A percentile compares a stretch with the other conserved stretches of the same genome.
Evolutionary conservation across 2,888 invertebrate genomes (phyloP).

Genomic region (Steinernema hermaphroditum): DNA sequence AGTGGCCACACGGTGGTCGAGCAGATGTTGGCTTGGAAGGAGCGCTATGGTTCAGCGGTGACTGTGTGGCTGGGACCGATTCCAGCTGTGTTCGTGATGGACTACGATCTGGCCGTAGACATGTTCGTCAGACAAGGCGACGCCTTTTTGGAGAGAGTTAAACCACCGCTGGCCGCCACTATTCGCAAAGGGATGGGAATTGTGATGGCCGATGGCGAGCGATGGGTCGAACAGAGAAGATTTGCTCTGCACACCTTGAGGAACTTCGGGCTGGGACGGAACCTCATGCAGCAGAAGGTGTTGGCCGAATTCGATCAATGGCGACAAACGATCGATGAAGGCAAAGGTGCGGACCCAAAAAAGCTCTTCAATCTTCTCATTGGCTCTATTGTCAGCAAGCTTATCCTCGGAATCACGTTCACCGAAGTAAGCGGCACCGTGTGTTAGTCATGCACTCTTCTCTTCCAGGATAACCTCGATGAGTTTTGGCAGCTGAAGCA

Average conservation of each 20-base stretch:
- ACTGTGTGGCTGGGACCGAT: conserved; percentile 8
- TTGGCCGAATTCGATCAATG: background rate
- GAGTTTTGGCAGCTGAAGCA: background rate
- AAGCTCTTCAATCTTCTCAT: background rate
- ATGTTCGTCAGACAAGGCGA: background rate
- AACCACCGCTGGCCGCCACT: background rate
- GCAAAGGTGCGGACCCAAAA: background rate
- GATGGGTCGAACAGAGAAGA: conserved; percentile 12
- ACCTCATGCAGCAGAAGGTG: conserved; percentile 7
- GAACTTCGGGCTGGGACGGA: conserved; percentile 7
- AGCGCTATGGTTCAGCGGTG: conserved; percentile 10
- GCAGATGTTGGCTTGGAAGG: background rate
- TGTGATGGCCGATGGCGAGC: conserved; percentile 7
- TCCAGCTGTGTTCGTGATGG: background rate
- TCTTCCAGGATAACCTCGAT: background rate
- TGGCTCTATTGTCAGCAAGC: background rate
- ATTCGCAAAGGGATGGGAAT: background rate
- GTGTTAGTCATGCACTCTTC: too few relatives aligned
- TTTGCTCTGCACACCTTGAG: background rate
- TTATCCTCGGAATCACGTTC: background rate
- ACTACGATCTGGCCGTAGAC: conserved; percentile 3
- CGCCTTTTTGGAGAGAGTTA: background rate
- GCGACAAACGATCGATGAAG: background rate
- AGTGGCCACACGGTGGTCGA: background rate
- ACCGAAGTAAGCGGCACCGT: too few relatives aligned